Conservation (phyloP, 92 coral and sea anemone species). For the Umimayanthus chanpuru region DNA sequence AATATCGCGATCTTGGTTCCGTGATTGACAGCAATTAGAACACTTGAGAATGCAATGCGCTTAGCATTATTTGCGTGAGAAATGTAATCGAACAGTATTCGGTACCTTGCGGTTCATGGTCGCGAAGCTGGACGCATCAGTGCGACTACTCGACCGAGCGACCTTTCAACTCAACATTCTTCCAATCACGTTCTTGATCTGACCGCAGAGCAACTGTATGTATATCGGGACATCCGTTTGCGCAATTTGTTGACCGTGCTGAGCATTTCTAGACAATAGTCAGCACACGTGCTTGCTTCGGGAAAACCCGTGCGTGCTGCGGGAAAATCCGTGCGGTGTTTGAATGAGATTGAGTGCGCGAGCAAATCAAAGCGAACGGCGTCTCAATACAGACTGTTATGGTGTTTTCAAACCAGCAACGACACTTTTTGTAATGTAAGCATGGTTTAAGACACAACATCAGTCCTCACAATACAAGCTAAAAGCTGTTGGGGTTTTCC, state of each 20-base stretch:
- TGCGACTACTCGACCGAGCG: not conserved
- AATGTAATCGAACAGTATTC: slow-evolving; percentile 16
- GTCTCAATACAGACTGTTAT: not conserved
- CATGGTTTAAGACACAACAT: not conserved
- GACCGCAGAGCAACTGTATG: not conserved
- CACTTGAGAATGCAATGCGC: not conserved
- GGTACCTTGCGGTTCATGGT: not conserved
- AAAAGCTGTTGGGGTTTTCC: not conserved
- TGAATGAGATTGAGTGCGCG: not conserved
- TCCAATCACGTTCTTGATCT: slow-evolving; percentile 16
- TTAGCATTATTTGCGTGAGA: not conserved
- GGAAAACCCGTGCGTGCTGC: slow-evolving; percentile 29
- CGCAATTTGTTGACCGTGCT: too few relatives aligned
- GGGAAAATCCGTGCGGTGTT: not conserved
- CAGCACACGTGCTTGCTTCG: slow-evolving; percentile 20
- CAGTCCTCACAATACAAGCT: not conserved
- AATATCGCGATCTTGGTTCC: not conserved
- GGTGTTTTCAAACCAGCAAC: not conserved
- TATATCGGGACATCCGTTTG: too few relatives aligned
- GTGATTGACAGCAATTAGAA: slow-evolving; percentile 33
- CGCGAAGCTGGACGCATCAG: not conserved
- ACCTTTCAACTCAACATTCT: slow-evolving; percentile 5
- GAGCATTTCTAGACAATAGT: slow-evolving; percentile 5
- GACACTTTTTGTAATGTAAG: not conserved
- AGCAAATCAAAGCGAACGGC: too few relatives aligned